Evolutionary conservation across 2,888 invertebrate genomes (phyloP), one percentile per base, ranked within the genome.

Genomic region (Aporophyla lueneburgensis): DNA sequence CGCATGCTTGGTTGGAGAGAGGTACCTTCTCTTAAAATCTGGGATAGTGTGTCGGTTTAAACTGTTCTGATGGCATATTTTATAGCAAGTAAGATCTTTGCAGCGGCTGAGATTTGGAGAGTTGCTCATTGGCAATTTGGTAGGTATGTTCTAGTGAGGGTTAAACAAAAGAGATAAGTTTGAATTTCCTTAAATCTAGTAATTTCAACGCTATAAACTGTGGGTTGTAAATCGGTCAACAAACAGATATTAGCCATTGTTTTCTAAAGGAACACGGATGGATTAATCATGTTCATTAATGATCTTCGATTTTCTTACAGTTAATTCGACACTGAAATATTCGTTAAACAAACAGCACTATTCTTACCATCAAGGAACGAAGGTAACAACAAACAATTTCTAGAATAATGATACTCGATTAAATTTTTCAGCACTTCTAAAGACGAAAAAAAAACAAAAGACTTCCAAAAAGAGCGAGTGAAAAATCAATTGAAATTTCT

Each of bases 41-140:
- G 9, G 71, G 65, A 80, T 65, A 74, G 68, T 82, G 40, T 71
- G 75, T 80, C 81, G 65, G n/a, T 63, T 12, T 10, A n/a, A 56
- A n/a, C 24, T n/a, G 58, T 33, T 56, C 33, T 78, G 24, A 14
- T 66, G 19, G 19, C 19, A 19, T 4, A 40, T 40, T 61, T 69
- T 76, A 61, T 69, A 59, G 21, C 19, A 10, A 56, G 59, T 51
- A 2, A 51, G 56, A 78, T 46, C 3, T 76, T 76, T 62, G 24
- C 49, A 51, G 27, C 27, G 9, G 14, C 21, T 21, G 33, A 33
- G 10, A 59, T 21, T 59, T 21, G 10, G 1, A 2, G 21, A 10
- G 19, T 33, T 10, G 21, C 5, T 33, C 59, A 59, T 59, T 59
- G 10, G 10, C 33, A 33, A 33, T 33, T 33, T 33, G 33, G 33